These are phyloP conservation scores for Caenorhabditis wallacei DNA, from an alignment of 2,888 invertebrate genomes.

Conservation along the genomic window DNA sequence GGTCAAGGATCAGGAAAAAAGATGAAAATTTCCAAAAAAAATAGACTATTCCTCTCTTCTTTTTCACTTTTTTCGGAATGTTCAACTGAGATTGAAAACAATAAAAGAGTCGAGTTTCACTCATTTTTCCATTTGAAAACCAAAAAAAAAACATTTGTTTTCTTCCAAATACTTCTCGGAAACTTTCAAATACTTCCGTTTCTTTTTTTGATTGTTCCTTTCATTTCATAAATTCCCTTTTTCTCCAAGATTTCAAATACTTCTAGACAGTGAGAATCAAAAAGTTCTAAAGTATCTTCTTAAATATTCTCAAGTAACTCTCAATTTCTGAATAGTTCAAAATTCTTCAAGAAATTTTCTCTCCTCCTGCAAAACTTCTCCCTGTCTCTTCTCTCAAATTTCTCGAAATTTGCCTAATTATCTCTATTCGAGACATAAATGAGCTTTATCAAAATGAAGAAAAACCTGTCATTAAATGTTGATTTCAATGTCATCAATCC, in stretches of 20 bases:
- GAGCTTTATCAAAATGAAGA: slow-evolving; percentile 41
- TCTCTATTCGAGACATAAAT: slow-evolving; percentile 25
- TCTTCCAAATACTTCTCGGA: no score
- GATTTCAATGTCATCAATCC: slow-evolving; percentile 10
- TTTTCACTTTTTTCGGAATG: no score
- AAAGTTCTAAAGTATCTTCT: no score
- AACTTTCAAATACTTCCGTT: no score
- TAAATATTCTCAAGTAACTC: no score
- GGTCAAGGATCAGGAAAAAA: background rate
- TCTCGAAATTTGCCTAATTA: slow-evolving; percentile 41
- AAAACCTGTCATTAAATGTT: slow-evolving; percentile 1
- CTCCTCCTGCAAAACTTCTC: background rate
- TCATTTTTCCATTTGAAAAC: no score
- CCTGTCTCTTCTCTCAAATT: slow-evolving; percentile 1
- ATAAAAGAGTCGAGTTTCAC: slow-evolving; percentile 3
- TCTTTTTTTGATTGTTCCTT: no score
- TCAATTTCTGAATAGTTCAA: background rate
- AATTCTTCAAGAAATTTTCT: background rate
- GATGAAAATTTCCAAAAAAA: background rate
- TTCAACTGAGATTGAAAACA: slow-evolving; percentile 1
- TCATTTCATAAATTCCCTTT: no score
- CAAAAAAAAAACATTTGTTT: no score
- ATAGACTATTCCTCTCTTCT: background rate
- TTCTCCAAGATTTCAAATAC: no score
- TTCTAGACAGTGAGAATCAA: no score